Conservation (phyloP, 2,797 vertebrate species). For the Salarias fasciatus region DNA sequence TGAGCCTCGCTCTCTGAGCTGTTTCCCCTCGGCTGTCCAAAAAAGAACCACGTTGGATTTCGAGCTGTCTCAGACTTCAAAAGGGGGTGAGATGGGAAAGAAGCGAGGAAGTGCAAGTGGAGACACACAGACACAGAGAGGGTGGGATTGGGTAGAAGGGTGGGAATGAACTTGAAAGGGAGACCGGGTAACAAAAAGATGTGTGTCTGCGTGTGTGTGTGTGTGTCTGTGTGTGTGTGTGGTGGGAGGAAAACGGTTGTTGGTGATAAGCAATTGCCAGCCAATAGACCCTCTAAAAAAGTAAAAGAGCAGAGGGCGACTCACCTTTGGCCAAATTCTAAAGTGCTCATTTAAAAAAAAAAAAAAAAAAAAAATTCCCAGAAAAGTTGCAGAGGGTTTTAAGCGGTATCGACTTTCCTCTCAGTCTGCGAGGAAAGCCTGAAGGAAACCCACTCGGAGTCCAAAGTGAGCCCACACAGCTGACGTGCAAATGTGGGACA, state of each 20-base stretch:
- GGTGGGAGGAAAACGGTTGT: constrained; percentile 42
- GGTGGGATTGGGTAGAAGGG: constrained; percentile 36
- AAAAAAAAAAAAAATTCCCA: constrained; percentile 53
- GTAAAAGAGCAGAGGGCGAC: constrained; percentile 45
- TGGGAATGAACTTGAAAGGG: constrained; percentile 72
- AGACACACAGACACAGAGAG: constrained; percentile 56
- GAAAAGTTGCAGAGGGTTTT: constrained; percentile 67
- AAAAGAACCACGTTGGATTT: constrained; percentile 71
- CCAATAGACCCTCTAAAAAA: constrained; percentile 52
- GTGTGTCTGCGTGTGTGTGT: constrained; percentile 14
- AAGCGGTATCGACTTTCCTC: constrained; percentile 68
- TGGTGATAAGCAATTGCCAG: constrained; percentile 62
- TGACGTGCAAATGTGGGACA: constrained; percentile 55
- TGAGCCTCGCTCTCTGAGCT: constrained; percentile 71
- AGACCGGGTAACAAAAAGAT: constrained; percentile 45
- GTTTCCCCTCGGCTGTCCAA: constrained; percentile 73
- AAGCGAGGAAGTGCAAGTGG: constrained; percentile 63
- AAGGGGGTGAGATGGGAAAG: constrained; percentile 70
- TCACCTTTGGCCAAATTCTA: constrained; percentile 68
- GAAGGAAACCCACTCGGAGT: constrained; percentile 52
- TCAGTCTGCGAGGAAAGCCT: constrained; percentile 53
- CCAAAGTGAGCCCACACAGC: constrained; percentile 38
- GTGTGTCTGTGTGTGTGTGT: constrained; percentile 28
- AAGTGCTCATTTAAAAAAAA: constrained; percentile 70
- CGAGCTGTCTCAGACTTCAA: constrained; percentile 78